Evolutionary conservation across 1,140 invertebrate species (phyloP).

Genomic region (Drosophila tani): DNA sequence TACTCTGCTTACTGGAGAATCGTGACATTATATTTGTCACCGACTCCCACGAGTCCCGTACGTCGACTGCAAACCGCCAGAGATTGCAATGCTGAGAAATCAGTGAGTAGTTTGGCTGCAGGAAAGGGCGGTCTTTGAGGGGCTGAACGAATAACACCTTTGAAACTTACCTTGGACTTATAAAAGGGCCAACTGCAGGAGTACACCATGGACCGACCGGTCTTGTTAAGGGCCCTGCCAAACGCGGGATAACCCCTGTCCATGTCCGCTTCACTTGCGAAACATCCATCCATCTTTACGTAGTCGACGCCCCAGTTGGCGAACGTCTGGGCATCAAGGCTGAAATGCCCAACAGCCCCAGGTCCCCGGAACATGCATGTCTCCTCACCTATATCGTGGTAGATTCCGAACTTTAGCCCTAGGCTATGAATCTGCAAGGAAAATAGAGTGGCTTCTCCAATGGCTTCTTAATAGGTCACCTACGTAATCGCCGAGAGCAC

Average conservation of each 20-base stretch:
- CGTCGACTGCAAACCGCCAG: constrained; percentile 98
- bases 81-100: constrained; percentile 96
- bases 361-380: constrained; percentile 98
- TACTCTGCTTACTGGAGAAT: constrained; percentile 95
- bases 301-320: constrained; percentile 98
- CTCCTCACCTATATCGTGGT: constrained; percentile 97
- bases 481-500: constrained; percentile 95
- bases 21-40: constrained; percentile 95
- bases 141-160: constrained; percentile 87
- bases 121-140: background rate
- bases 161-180: constrained; percentile 88
- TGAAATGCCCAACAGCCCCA: constrained; percentile 93
- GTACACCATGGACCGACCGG: constrained; percentile 91
- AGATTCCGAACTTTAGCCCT: constrained; percentile 98
- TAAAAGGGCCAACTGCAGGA: constrained; percentile 99
- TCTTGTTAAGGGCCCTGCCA: constrained; percentile 53
- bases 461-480: constrained; percentile 83
- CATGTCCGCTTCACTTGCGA: constrained; percentile 86
- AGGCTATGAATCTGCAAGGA: constrained; percentile 92
- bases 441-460: background rate
- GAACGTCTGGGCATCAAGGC: constrained; percentile 95
- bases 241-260: constrained; percentile 60
- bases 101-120: constrained; percentile 93
- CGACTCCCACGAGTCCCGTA: constrained; percentile 96
- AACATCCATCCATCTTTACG: constrained; percentile 98